Percentiles rank a stretch among this genome's conserved stretches.
Evolutionary conservation across 2,797 vertebrate species (phyloP).

Genomic region (Fistularia commersonii): DNA sequence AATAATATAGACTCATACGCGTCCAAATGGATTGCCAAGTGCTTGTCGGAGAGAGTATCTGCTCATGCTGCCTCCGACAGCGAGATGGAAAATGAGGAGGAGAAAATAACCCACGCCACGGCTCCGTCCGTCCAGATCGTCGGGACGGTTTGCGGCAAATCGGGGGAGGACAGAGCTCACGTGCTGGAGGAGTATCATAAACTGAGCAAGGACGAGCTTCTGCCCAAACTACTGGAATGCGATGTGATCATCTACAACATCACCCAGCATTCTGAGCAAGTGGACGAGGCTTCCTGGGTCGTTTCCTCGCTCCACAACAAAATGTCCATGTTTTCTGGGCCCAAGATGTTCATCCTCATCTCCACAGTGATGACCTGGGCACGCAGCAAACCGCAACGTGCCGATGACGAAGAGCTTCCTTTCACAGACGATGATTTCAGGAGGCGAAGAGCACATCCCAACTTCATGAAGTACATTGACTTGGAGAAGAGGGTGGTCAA

Average conservation of each 20-base stretch:
- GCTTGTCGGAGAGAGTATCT: too few species aligned
- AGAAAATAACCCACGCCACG: too few species aligned
- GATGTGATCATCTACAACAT: conserved; percentile 88
- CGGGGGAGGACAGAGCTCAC: conserved; percentile 31
- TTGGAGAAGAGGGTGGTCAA: conserved; percentile 85
- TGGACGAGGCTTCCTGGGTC: conserved; percentile 87
- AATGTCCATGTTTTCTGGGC: conserved; percentile 67
- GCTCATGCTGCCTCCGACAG: too few species aligned
- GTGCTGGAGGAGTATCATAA: conserved; percentile 78
- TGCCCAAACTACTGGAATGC: conserved; percentile 79
- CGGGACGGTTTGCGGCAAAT: conserved; percentile 73
- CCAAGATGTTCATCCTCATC: conserved; percentile 87
- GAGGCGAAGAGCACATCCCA: conserved; percentile 82
- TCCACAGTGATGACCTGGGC: conserved; percentile 94
- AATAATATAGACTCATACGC: too few species aligned
- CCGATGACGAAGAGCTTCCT: conserved; percentile 76
- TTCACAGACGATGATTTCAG: conserved; percentile 86
- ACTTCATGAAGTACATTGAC: conserved; percentile 79
- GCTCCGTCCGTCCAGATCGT: conserved; percentile 59
- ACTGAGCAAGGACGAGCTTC: conserved; percentile 66
- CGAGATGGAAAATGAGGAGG: too few species aligned
- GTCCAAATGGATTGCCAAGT: too few species aligned
- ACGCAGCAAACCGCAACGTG: conserved; percentile 73
- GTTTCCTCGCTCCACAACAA: conserved; percentile 79
- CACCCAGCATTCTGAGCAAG: conserved; percentile 75